phyloP scores from a whole-genome alignment of 2,888 invertebrate species.

The Hedya salicella region DNA sequence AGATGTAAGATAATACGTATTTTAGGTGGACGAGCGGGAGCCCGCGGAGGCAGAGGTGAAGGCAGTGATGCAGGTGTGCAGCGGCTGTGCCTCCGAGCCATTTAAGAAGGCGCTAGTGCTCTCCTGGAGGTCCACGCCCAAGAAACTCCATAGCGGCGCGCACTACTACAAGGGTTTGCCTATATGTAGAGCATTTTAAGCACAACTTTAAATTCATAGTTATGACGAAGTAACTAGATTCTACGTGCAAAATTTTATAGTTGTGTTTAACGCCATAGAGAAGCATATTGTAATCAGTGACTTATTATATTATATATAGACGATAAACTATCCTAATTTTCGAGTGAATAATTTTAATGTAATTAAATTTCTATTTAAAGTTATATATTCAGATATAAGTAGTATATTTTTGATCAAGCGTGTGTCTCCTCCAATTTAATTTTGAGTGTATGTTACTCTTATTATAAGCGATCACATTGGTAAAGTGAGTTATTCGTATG shows the following conservation, averaged over 20 bases:
- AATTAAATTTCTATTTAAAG: too few relatives aligned
- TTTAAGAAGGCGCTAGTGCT: conserved; percentile 92
- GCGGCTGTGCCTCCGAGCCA: conserved; percentile 90
- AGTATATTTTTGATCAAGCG: too few relatives aligned
- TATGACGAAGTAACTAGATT: conserved; percentile 6
- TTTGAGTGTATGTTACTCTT: too few relatives aligned
- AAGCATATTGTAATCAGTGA: too few relatives aligned
- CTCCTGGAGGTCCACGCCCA: conserved; percentile 90
- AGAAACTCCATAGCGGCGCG: conserved; percentile 90
- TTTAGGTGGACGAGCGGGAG: conserved; percentile 89
- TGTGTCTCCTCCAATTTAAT: too few relatives aligned
- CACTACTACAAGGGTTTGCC: conserved; percentile 88
- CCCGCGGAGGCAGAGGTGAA: conserved; percentile 93
- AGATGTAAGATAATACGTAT: conserved; percentile 47
- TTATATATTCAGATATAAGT: too few relatives aligned
- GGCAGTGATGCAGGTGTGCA: conserved; percentile 91
- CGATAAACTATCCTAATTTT: too few relatives aligned
- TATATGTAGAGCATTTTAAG: conserved; percentile 87
- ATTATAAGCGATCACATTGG: too few relatives aligned
- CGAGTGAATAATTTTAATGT: too few relatives aligned
- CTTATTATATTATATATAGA: too few relatives aligned
- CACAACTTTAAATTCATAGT: neutral
- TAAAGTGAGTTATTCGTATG: too few relatives aligned
- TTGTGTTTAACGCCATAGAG: conserved; percentile 1
- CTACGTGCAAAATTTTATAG: neutral